Evolutionary conservation across 92 coral and sea anemone species (phyloP).

Genomic region (Phenganax subtilis): DNA sequence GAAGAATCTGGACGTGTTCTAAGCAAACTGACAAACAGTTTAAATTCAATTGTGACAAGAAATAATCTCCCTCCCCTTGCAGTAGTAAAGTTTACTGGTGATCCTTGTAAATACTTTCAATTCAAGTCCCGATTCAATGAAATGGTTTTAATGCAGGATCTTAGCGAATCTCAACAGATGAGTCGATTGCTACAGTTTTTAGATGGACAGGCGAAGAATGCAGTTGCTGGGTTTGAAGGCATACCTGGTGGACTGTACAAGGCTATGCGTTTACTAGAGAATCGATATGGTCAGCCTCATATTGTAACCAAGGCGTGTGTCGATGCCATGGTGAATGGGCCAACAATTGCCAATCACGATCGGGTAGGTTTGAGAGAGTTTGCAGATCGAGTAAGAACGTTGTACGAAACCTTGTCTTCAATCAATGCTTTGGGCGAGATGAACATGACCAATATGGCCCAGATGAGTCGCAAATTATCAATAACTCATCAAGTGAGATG

Average conservation of each 20-base stretch:
- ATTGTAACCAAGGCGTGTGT: slow-evolving; percentile 40
- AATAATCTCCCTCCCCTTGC: slow-evolving; percentile 50
- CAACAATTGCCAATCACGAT: slow-evolving; percentile 40
- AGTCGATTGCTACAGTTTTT: slow-evolving; percentile 46
- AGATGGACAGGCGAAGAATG: slow-evolving; percentile 47
- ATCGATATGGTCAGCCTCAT: slow-evolving; percentile 52
- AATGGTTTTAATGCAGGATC: slow-evolving; percentile 55
- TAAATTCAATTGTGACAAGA: slow-evolving; percentile 46
- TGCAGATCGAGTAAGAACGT: slow-evolving; percentile 51
- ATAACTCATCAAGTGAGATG: slow-evolving; percentile 20
- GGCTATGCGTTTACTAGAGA: slow-evolving; percentile 49
- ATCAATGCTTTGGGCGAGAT: slow-evolving; percentile 59
- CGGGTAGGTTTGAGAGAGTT: slow-evolving; percentile 46
- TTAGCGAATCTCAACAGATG: slow-evolving; percentile 57
- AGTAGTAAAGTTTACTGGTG: slow-evolving; percentile 48
- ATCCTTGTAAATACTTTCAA: slow-evolving; percentile 42
- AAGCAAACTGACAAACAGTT: slow-evolving; percentile 32
- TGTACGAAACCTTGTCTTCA: slow-evolving; percentile 51
- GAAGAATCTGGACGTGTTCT: slow-evolving; percentile 35
- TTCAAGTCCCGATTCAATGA: slow-evolving; percentile 53
- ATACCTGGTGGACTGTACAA: slow-evolving; percentile 49
- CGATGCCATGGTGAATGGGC: slow-evolving; percentile 44
- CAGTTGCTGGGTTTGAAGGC: slow-evolving; percentile 53
- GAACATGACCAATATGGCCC: slow-evolving; percentile 56
- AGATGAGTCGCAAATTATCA: slow-evolving; percentile 49